These are phyloP conservation scores for Catharus bicknelli DNA, from an alignment of 2,113 vertebrate species.

Conservation along the genomic window DNA sequence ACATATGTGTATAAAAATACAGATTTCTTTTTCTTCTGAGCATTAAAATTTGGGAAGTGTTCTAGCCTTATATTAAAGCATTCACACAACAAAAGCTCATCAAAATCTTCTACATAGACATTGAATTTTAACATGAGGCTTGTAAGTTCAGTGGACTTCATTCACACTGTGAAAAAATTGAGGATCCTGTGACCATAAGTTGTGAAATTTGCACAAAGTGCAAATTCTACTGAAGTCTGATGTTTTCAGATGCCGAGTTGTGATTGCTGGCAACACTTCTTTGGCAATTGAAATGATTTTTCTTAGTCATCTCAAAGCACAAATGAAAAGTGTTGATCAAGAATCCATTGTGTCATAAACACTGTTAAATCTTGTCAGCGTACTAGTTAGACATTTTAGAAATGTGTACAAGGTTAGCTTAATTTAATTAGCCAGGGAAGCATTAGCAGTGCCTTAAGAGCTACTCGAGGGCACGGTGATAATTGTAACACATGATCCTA, in stretches of 20 bases:
- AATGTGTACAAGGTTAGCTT: conserved; percentile 43
- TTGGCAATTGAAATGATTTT: neutral
- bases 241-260: neutral
- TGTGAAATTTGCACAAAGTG: neutral
- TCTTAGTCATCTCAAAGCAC: neutral
- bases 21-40: neutral
- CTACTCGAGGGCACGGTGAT: conserved; percentile 42
- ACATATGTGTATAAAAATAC: neutral
- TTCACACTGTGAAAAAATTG: neutral
- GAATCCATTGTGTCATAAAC: neutral
- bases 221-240: neutral
- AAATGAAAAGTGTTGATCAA: neutral
- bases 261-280: neutral
- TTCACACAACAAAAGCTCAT: neutral
- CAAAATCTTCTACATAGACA: neutral
- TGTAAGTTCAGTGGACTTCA: neutral
- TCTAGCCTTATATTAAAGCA: neutral
- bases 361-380: neutral
- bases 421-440: conserved; percentile 57
- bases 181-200: neutral
- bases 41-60: neutral
- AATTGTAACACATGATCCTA: conserved; percentile 12
- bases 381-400: conserved; percentile 24
- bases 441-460: conserved; percentile 43
- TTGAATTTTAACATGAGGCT: neutral